Evolutionary conservation across 2,888 invertebrate genomes (phyloP).

Genomic region (Mythimna lalbum): DNA sequence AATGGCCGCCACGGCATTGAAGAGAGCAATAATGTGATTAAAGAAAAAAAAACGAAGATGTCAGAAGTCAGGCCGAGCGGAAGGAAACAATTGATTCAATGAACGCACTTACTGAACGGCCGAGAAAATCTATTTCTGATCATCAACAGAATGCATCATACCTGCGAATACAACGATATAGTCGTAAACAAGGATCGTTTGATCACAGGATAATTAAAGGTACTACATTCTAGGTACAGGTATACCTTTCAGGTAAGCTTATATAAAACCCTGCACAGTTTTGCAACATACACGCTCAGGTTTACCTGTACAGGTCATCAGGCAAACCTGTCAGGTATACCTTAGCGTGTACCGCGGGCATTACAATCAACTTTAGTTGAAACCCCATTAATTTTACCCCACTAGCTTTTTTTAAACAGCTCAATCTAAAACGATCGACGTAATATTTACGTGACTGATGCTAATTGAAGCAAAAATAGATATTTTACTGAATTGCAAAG

Average conservation of each 20-base stretch:
- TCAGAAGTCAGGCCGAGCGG: constrained; percentile 71
- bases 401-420: background rate
- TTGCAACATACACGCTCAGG: too few relatives aligned
- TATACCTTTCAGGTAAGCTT: too few relatives aligned
- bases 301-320: too few relatives aligned
- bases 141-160: constrained; percentile 43
- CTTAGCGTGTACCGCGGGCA: too few relatives aligned
- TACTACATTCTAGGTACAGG: too few relatives aligned
- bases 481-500: too few relatives aligned
- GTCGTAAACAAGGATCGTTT: constrained; percentile 27
- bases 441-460: background rate
- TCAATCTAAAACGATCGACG: background rate
- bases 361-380: constrained; percentile 10
- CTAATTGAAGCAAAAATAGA: too few relatives aligned
- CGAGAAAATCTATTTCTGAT: constrained; percentile 74
- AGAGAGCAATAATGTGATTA: constrained; percentile 63
- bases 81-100: constrained; percentile 87
- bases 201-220: constrained; percentile 19
- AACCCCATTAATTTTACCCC: background rate
- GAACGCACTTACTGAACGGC: constrained; percentile 67
- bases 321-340: too few relatives aligned
- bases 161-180: constrained; percentile 14
- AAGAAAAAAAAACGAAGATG: constrained; percentile 71
- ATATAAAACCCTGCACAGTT: too few relatives aligned
- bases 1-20: constrained; percentile 43